Base-by-base conservation (phyloP, 2,113 vertebrate species). In the Cyprinus carpio region DNA sequence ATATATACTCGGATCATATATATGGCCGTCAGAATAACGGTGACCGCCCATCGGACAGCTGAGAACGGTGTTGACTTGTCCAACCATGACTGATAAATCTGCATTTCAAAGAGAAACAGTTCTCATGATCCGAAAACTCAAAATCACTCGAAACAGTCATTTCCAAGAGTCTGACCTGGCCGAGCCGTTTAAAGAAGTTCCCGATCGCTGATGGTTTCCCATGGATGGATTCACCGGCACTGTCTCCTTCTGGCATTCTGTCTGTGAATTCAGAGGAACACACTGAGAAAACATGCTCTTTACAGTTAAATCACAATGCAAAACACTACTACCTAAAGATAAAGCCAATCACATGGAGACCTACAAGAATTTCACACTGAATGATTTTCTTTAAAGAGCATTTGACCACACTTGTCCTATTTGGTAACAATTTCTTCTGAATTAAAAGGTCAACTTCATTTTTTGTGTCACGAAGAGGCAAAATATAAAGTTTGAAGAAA, bases 221-320 rank as follows among this genome's bases (percentile, higher is more conserved):
- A 92, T 99, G 98, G 92, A 99, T 96, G 69, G 98, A 97, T 78
- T 99, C 98, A 85, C 97, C 97, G 91, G 94, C 94, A 77, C 98
- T 99, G 95, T 99, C 98, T 88, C 98, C 98, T 97, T 99, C 98
- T 93, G 98, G 98, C 98, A 99, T 99, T 92, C 96, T 97, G 94
- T 87, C 93, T 93, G 91, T 91, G 84, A 58, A 90, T 46, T 91
- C 78, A 86, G 46, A 85, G 80, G 84, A 76, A 64, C 75, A 25
- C 20, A 34, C 16, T 69, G 65, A 69, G 64, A 15, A 13, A 31
- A 8, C 31, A 31, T 31, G 6, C 34, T n/a, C 12, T 72, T 40
- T 12, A 72, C 18, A 40, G 31, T n/a, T 23, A 7, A 16, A 67
- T 67, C 15, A 2, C n/a, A 5, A 62, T 25, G 10, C 4, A 12